These are phyloP conservation scores for Lycodopsis pacificus DNA, from an alignment of 2,797 vertebrate species.

Conservation along the genomic window DNA sequence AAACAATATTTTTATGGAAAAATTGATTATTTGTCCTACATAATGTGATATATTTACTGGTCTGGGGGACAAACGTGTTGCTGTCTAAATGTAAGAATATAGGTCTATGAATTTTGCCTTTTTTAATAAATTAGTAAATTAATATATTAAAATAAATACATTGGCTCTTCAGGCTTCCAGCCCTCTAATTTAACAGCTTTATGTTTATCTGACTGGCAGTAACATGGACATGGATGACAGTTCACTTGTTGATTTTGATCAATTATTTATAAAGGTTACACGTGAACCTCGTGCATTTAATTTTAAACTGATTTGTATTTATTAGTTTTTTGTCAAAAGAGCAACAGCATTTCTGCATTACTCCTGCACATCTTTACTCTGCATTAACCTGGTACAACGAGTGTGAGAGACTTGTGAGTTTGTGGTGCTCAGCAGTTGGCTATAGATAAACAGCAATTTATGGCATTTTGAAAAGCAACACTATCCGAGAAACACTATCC, in stretches of 20 bases:
- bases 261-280: not conserved
- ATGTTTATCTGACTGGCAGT: not conserved
- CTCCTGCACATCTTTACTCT: not conserved
- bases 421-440: not conserved
- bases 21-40: slow-evolving; percentile 20
- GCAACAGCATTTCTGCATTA: not conserved
- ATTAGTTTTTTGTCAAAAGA: not conserved
- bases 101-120: not conserved
- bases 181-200: not conserved
- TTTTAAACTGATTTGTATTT: not conserved
- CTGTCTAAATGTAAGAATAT: not conserved
- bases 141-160: not conserved
- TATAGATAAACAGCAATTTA: not conserved
- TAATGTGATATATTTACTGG: not conserved
- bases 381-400: not conserved
- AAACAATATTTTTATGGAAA: slow-evolving; percentile 8
- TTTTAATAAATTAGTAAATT: not conserved
- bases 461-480: slow-evolving; percentile 1
- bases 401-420: not conserved
- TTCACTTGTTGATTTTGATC: not conserved
- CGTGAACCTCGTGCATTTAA: not conserved
- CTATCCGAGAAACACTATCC: not conserved
- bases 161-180: not conserved
- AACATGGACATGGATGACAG: not conserved
- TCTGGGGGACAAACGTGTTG: slow-evolving; percentile 2